phyloP scores from a whole-genome alignment of 2,888 invertebrate genomes.

The Nephrotoma guestfalica region DNA sequence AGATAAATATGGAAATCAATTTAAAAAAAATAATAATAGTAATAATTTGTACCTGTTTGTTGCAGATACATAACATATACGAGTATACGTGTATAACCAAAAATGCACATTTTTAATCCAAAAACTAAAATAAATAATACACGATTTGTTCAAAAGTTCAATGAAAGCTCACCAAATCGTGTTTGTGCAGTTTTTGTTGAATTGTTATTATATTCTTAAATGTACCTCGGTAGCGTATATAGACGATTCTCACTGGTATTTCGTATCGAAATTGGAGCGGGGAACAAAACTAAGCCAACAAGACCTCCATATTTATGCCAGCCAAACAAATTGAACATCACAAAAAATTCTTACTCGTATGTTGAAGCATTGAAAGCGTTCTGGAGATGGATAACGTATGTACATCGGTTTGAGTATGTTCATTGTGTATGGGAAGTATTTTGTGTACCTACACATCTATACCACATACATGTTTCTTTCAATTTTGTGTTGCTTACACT shows the following conservation, averaged over 20 bases:
- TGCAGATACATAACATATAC: neutral
- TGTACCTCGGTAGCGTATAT: neutral
- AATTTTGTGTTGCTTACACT: neutral
- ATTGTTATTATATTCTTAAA: neutral
- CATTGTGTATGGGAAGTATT: neutral
- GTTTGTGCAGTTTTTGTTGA: neutral
- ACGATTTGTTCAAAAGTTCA: neutral
- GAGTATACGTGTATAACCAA: neutral
- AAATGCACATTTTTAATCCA: neutral
- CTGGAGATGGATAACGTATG: neutral
- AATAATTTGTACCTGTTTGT: neutral
- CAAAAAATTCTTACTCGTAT: neutral
- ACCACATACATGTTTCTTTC: neutral
- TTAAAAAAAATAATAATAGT: neutral
- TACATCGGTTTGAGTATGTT: neutral
- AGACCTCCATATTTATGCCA: neutral
- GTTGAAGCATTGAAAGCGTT: neutral
- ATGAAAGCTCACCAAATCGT: neutral
- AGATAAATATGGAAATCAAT: neutral
- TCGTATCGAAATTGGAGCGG: no score
- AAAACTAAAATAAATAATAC: neutral
- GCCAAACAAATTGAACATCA: neutral
- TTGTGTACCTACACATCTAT: neutral
- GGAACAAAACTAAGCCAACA: neutral
- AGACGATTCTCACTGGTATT: neutral